Evolutionary conservation across 2,797 vertebrate species (phyloP).

Genomic region (Echiichthys vipera): DNA sequence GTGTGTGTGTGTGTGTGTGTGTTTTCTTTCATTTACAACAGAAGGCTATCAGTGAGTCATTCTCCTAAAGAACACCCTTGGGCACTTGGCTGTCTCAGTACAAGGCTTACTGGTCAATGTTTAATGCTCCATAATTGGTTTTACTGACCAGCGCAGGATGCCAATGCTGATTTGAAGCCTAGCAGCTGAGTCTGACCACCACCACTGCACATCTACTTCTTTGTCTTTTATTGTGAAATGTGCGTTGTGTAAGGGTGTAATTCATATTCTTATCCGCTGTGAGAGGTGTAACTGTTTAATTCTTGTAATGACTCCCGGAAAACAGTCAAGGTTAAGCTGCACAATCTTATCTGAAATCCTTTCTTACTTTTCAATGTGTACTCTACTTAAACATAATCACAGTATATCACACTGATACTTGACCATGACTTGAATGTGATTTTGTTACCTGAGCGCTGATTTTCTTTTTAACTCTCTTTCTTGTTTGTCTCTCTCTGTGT

Average conservation of each 20-base stretch:
- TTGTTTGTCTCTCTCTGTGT: slow-evolving; percentile 42
- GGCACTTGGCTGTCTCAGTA: slow-evolving; percentile 43
- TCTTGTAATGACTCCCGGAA: no score
- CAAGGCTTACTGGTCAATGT: slow-evolving; percentile 64
- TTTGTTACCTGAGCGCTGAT: slow-evolving; percentile 23
- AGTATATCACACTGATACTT: slow-evolving; percentile 12
- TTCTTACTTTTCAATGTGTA: neutral
- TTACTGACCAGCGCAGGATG: slow-evolving; percentile 57
- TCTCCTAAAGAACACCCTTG: slow-evolving; percentile 51
- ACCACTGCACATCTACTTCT: neutral
- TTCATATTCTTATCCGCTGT: slow-evolving; percentile 27
- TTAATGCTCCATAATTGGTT: slow-evolving; percentile 69
- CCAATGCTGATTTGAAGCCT: slow-evolving; percentile 42
- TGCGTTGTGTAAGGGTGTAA: slow-evolving; percentile 1
- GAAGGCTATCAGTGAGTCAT: slow-evolving; percentile 64
- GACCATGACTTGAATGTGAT: slow-evolving; percentile 37
- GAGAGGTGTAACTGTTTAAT: slow-evolving; percentile 22
- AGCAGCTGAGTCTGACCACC: slow-evolving; percentile 35
- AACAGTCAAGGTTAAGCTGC: slow-evolving; percentile 37
- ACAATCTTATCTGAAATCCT: slow-evolving; percentile 11
- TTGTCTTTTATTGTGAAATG: slow-evolving; percentile 33
- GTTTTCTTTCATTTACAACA: slow-evolving; percentile 57
- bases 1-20: slow-evolving; percentile 25
- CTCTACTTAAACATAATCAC: slow-evolving; percentile 34
- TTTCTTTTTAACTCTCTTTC: slow-evolving; percentile 27